Base-by-base conservation (phyloP, 2,888 invertebrate species). In the Pycnomerus fuliginosus region DNA sequence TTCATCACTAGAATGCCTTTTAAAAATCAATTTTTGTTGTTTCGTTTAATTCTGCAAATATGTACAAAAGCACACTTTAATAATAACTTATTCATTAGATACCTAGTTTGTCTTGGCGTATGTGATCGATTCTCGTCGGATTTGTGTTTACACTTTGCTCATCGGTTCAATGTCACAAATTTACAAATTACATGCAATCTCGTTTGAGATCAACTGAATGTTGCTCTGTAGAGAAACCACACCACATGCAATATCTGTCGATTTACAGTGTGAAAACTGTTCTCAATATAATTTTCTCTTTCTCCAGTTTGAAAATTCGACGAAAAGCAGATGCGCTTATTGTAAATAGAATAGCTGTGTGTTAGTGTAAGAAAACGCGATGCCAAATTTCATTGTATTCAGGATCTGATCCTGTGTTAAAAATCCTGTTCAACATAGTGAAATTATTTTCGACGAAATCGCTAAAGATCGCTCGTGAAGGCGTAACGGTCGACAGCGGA, bases 371-470 rank as follows among this genome's bases (percentile, higher is more conserved):
- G 17, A 7, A 14, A 3, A 15, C 14, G 32, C 12, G 10, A 36
- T 39, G 39, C 4, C 39, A 28, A 2, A 1, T n/a, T 16, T 16
- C 16, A 14, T 40, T 27, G 22, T 38, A 36, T 15, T 23, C 16
- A 13, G 40, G 30, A 20, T 40, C 36, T 20, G 41, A 40, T 35
- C 48, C 41, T 40, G 42, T 48, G 47, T 38, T 38, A 25, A 58
- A 56, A 64, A 65, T 54, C 56, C 63, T 69, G 68, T 66, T 67
- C 66, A 68, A 66, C 59, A 65, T 69, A 59, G 65, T 65, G 43
- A 70, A 68, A 52, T 53, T 67, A 49, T 67, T 70, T 48, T 61
- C 68, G 39, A 67, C 64, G 53, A 52, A 60, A 39, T 52, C 56
- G 30, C 39, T 56, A 35, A 69, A 69, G 56, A 69, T 70, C 48